Evolutionary conservation across 2,797 vertebrate species (phyloP).

Genomic region (Chloroceryle amazona): DNA sequence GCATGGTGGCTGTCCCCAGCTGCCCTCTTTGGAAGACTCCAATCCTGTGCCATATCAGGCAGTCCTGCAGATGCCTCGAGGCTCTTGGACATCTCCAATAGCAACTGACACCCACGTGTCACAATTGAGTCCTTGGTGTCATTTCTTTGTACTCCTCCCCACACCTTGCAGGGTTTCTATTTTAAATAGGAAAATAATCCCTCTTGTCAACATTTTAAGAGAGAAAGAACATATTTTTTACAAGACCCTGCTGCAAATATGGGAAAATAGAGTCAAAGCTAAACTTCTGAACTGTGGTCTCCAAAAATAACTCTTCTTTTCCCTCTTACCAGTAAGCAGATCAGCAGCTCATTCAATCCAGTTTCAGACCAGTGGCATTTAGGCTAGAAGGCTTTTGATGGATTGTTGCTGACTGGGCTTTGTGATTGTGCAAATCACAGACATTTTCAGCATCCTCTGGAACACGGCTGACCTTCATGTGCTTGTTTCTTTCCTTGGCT

Average conservation of each 20-base stretch:
- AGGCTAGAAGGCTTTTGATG: not conserved
- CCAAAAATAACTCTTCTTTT: not conserved
- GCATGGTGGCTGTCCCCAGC: accelerated
- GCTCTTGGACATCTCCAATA: not conserved
- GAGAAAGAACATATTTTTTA: not conserved
- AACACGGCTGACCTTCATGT: not conserved
- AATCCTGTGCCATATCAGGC: not conserved
- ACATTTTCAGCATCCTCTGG: not conserved
- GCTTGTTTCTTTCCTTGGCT: not conserved
- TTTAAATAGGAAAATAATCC: not conserved
- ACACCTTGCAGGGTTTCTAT: not conserved
- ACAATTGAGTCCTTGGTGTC: not conserved
- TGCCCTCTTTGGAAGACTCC: not conserved
- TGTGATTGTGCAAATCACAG: not conserved
- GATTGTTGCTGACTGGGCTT: not conserved
- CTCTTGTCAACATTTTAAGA: not conserved
- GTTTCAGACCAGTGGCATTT: not conserved
- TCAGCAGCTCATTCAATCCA: not conserved
- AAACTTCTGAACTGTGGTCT: not conserved
- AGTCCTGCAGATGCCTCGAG: not conserved
- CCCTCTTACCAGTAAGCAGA: not conserved
- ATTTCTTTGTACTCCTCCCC: not conserved
- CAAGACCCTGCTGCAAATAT: not conserved
- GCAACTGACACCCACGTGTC: not conserved
- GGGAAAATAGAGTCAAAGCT: not conserved